Conservation (phyloP, 2,888 invertebrate genomes). For the Aleiodes testaceus region DNA sequence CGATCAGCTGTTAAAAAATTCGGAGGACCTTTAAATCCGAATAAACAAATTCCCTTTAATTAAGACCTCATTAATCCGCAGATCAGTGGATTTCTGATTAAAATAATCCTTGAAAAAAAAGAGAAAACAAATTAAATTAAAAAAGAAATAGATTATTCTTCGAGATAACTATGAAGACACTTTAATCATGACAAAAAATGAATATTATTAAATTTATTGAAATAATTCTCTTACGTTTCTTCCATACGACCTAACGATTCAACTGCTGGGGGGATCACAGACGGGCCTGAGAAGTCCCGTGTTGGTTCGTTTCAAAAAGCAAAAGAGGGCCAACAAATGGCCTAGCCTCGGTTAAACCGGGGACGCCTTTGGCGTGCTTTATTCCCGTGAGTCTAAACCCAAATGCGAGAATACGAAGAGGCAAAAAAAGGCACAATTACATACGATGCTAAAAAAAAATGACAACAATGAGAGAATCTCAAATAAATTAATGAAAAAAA, state of each 20-base stretch:
- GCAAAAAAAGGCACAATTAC: neutral
- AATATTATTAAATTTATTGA: too few species aligned
- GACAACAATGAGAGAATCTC: neutral
- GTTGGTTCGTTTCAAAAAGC: constrained; percentile 54
- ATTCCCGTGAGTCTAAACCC: constrained; percentile 41
- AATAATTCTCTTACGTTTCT: too few species aligned
- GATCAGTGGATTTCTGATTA: too few species aligned
- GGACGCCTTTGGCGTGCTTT: constrained; percentile 36
- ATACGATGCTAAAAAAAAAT: neutral
- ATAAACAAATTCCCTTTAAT: too few species aligned
- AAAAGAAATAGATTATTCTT: too few species aligned
- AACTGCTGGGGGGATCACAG: constrained; percentile 7
- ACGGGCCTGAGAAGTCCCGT: constrained; percentile 22
- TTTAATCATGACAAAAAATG: too few species aligned
- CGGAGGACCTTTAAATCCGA: constrained; percentile 45
- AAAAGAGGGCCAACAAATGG: constrained; percentile 45
- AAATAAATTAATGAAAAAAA: neutral
- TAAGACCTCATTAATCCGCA: too few species aligned
- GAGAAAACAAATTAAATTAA: too few species aligned
- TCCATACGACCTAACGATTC: constrained; percentile 19
- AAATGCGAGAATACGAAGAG: constrained; percentile 4
- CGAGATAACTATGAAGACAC: too few species aligned
- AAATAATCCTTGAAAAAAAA: too few species aligned
- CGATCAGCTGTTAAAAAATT: constrained; percentile 57
- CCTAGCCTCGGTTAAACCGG: constrained; percentile 22